Percentiles rank a stretch among this genome's conserved stretches.
These are phyloP conservation scores for Garra rufa DNA, from an alignment of 2,113 vertebrate species.

Conservation along the genomic window DNA sequence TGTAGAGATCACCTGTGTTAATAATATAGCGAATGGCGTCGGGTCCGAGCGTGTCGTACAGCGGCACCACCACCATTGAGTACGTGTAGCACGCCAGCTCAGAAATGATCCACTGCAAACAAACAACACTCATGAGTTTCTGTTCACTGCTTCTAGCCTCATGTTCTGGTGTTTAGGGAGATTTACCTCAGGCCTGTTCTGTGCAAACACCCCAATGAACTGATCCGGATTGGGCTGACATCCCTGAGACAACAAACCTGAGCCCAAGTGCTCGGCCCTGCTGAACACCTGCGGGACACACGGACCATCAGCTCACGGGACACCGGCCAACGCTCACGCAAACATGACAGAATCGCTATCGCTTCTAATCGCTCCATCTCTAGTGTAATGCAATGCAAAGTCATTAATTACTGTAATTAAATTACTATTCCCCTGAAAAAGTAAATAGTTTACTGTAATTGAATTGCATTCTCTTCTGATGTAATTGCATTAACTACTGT, in stretches of 20 bases:
- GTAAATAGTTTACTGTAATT: too few species aligned
- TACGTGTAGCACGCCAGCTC: conserved; percentile 98
- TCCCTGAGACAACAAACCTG: conserved; percentile 89
- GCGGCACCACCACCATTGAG: conserved; percentile 96
- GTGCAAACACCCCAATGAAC: conserved; percentile 97
- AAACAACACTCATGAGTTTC: neutral
- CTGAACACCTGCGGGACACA: conserved; percentile 80
- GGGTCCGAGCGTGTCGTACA: conserved; percentile 93
- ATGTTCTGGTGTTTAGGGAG: neutral
- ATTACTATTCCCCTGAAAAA: too few species aligned
- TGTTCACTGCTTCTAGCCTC: neutral
- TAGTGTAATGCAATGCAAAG: too few species aligned
- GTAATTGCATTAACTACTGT: neutral
- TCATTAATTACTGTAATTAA: too few species aligned
- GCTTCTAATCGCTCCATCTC: too few species aligned
- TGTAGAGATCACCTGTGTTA: conserved; percentile 80
- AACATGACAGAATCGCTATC: too few species aligned
- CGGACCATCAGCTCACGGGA: neutral
- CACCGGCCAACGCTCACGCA: too few species aligned
- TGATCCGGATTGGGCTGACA: conserved; percentile 85
- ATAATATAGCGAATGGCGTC: conserved; percentile 95
- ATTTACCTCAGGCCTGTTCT: conserved; percentile 94
- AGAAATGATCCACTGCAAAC: conserved; percentile 92
- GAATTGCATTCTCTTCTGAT: too few species aligned
- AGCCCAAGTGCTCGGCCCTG: conserved; percentile 91